Conservation (phyloP, 2,797 vertebrate genomes). For the Falco rusticolus region DNA sequence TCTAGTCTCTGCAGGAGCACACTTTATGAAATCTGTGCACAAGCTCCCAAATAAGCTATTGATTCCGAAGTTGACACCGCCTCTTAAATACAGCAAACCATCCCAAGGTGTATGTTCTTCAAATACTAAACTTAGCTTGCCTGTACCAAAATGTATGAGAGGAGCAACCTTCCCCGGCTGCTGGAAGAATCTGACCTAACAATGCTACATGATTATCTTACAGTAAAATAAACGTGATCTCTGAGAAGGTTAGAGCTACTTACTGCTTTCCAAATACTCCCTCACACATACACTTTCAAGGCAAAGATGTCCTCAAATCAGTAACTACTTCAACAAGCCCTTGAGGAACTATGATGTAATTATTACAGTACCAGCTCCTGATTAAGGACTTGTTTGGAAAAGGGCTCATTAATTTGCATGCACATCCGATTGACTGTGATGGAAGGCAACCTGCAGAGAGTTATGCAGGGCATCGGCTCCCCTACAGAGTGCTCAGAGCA, state of each 20-base stretch:
- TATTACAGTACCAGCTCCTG: slow-evolving; percentile 28
- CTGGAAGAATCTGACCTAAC: slow-evolving; percentile 13
- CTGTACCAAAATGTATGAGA: not conserved
- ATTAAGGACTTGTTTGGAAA: slow-evolving; percentile 34
- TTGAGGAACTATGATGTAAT: not conserved
- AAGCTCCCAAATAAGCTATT: not conserved
- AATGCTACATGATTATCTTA: slow-evolving; percentile 16
- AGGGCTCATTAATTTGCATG: slow-evolving; percentile 8
- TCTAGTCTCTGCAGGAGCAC: not conserved
- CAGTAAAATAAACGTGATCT: slow-evolving; percentile 12
- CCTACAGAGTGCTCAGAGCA: not conserved
- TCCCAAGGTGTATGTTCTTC: not conserved
- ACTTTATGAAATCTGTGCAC: not conserved
- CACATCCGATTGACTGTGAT: not conserved
- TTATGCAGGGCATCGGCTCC: not conserved
- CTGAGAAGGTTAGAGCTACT: slow-evolving; percentile 29
- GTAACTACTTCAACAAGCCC: slow-evolving; percentile 26
- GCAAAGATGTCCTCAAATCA: slow-evolving; percentile 37
- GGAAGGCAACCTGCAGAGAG: not conserved
- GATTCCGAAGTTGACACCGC: not conserved
- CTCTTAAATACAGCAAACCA: not conserved
- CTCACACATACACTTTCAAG: not conserved
- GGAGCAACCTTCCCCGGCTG: not conserved
- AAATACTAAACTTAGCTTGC: not conserved
- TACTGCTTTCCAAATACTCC: slow-evolving; percentile 18